Evolutionary conservation across 2,113 vertebrate genomes (phyloP).

Genomic region (Ia io): DNA sequence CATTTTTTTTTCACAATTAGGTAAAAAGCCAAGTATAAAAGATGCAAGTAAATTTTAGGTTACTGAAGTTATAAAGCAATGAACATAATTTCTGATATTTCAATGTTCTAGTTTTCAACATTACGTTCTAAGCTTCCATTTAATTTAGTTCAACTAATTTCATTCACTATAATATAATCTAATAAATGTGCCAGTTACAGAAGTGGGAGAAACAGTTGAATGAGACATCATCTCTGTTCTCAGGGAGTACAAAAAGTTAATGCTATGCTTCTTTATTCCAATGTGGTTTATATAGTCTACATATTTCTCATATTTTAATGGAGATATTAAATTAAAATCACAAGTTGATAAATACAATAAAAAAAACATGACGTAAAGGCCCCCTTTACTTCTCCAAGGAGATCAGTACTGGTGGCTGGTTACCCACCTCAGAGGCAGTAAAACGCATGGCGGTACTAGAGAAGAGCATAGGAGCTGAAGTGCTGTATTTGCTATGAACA

Average conservation of each 20-base stretch:
- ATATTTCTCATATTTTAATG: not conserved
- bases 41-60: not conserved
- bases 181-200: not conserved
- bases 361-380: slow-evolving; percentile 1
- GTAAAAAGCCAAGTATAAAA: slow-evolving; percentile 35
- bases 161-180: not conserved
- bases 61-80: slow-evolving; percentile 19
- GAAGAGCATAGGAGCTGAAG: not conserved
- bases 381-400: not conserved
- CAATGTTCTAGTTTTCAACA: not conserved
- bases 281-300: not conserved
- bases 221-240: not conserved
- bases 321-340: not conserved
- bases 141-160: slow-evolving; percentile 35
- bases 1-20: not conserved
- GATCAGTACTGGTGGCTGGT: not conserved
- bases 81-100: slow-evolving; percentile 3
- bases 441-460: not conserved
- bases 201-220: not conserved
- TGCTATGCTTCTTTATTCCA: not conserved
- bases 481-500: not conserved
- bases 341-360: not conserved
- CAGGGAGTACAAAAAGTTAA: not conserved
- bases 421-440: not conserved
- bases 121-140: not conserved